A percentile compares a stretch with the other conserved stretches of the same genome.
These are phyloP conservation scores for Anas platyrhynchos DNA, from an alignment of 2,113 vertebrate species.

Conservation along the genomic window DNA sequence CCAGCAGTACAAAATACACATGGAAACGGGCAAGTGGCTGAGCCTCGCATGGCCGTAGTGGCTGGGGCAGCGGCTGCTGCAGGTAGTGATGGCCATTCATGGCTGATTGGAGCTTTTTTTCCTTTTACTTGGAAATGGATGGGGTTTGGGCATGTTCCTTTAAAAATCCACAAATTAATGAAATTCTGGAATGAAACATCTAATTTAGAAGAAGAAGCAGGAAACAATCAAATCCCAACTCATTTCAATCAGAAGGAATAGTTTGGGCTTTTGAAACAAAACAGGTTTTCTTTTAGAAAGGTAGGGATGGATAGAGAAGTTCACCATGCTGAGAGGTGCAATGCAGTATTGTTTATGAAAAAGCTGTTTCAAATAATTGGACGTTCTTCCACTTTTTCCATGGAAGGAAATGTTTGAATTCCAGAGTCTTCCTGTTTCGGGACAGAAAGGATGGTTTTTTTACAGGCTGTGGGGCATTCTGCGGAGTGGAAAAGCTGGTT, in stretches of 20 bases:
- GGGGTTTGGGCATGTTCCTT: not conserved
- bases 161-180: not conserved
- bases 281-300: not conserved
- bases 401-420: not conserved
- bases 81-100: not conserved
- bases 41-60: rapidly evolving
- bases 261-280: not conserved
- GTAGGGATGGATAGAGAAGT: not conserved
- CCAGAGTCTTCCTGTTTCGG: not conserved
- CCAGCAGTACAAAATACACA: not conserved
- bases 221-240: not conserved
- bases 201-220: not conserved
- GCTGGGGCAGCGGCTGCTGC: not conserved
- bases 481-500: not conserved
- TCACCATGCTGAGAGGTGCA: not conserved
- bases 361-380: not conserved
- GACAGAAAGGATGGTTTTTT: not conserved
- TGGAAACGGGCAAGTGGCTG: not conserved
- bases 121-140: not conserved
- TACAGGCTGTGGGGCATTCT: not conserved
- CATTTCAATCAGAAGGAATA: not conserved
- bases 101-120: not conserved
- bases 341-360: not conserved
- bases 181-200: not conserved
- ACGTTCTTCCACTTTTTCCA: not conserved